phyloP scores from a whole-genome alignment of 2,113 vertebrate species.

The Sorex araneus region DNA sequence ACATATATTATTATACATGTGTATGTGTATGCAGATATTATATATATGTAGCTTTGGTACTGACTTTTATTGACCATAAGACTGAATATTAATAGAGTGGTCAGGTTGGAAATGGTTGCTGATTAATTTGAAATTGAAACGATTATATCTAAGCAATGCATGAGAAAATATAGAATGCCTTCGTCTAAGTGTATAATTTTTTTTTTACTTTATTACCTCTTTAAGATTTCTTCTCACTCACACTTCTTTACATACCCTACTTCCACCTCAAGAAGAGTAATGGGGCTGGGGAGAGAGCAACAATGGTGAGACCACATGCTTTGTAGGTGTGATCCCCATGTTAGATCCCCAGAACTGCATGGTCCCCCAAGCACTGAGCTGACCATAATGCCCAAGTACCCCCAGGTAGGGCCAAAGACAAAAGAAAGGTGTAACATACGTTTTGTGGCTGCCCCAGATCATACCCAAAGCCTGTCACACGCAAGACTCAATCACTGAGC shows the following conservation, averaged over 20 bases:
- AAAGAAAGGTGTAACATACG: no score
- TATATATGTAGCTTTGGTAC: not conserved
- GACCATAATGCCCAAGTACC: no score
- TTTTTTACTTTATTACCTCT: constrained; percentile 37
- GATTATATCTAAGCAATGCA: constrained; percentile 25
- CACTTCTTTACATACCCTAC: not conserved
- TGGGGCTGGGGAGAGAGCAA: no score
- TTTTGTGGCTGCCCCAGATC: no score
- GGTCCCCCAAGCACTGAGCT: no score
- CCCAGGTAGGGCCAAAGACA: no score
- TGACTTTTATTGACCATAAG: not conserved
- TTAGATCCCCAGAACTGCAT: no score
- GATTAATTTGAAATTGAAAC: constrained; percentile 36
- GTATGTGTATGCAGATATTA: no score
- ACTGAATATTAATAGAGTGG: constrained; percentile 29
- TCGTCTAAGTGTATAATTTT: not conserved
- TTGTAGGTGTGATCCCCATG: no score
- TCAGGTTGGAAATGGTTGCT: not conserved
- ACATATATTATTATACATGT: not conserved
- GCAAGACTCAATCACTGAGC: no score
- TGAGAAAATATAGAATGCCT: not conserved
- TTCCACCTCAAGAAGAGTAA: not conserved
- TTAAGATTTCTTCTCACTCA: constrained; percentile 20
- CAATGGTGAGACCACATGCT: no score
- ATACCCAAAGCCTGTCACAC: no score